Conservation (phyloP, 2,797 vertebrate species). For the Antrozous pallidus region DNA sequence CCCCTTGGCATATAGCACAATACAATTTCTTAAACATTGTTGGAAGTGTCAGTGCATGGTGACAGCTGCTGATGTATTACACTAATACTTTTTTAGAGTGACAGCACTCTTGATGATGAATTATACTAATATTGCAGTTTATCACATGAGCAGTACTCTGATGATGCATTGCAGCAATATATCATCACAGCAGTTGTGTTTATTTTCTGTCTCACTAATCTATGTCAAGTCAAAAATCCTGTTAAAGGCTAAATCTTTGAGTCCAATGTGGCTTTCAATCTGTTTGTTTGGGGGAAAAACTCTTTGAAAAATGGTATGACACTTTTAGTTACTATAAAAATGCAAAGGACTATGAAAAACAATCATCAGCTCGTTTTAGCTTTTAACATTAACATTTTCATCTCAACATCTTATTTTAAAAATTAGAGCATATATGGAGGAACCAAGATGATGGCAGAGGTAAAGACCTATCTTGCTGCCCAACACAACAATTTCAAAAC, state of each 20-base stretch:
- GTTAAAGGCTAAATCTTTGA: constrained; percentile 26
- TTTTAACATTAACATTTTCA: neutral
- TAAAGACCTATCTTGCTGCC: no score
- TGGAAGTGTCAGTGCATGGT: neutral
- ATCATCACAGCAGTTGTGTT: constrained; percentile 57
- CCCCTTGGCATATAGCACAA: neutral
- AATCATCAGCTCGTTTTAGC: neutral
- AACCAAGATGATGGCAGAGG: no score
- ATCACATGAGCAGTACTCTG: constrained; percentile 69
- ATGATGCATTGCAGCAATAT: constrained; percentile 73
- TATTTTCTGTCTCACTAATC: constrained; percentile 67
- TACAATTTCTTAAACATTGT: neutral
- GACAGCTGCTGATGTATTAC: constrained; percentile 66
- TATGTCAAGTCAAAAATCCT: constrained; percentile 52
- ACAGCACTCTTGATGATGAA: constrained; percentile 72
- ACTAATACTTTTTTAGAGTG: constrained; percentile 67
- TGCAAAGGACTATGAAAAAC: neutral
- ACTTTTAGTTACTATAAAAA: neutral
- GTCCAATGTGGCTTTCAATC: constrained; percentile 4
- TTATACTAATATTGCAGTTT: constrained; percentile 73
- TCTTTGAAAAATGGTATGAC: neutral
- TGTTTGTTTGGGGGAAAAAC: neutral
- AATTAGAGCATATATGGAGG: neutral
- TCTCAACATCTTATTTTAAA: neutral
- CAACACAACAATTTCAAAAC: no score